Conservation (phyloP, 37 sponge, comb jelly and placozoan species). For the Bolinopsis microptera region DNA sequence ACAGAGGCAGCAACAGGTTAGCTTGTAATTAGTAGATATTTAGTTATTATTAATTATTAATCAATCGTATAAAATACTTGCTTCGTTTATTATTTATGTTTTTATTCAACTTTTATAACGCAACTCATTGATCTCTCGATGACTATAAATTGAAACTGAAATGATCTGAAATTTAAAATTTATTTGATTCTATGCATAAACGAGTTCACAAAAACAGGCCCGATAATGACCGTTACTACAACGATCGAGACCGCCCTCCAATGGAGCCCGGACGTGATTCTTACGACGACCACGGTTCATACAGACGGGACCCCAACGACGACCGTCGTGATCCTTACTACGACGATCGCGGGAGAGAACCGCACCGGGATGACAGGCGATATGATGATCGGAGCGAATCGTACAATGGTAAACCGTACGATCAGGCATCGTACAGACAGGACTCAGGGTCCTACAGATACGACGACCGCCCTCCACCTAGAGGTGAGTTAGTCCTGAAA, state of each 20-base stretch:
- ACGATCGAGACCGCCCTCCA: background rate
- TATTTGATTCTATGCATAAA: too few relatives aligned
- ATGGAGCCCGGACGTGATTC: conserved; percentile 1
- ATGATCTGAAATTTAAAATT: too few relatives aligned
- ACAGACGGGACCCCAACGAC: background rate
- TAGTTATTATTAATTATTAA: background rate
- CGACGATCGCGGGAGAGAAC: background rate
- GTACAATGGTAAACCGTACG: conserved; percentile 4
- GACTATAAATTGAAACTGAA: background rate
- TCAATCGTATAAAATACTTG: background rate
- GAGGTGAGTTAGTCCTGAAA: background rate
- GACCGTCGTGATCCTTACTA: conserved; percentile 9
- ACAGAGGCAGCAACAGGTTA: background rate
- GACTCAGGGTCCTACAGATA: conserved; percentile 32
- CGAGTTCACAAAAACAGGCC: too few relatives aligned
- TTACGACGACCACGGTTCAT: background rate
- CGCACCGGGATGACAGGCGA: background rate
- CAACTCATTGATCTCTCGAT: background rate
- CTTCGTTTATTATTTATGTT: background rate
- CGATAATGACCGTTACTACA: conserved; percentile 4
- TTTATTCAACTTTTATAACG: background rate
- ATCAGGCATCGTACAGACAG: background rate
- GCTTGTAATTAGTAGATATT: background rate
- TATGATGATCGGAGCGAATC: background rate
- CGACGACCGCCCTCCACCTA: background rate